These are phyloP conservation scores for Acanthochromis polyacanthus DNA, from an alignment of 2,113 vertebrate genomes.

Conservation along the genomic window DNA sequence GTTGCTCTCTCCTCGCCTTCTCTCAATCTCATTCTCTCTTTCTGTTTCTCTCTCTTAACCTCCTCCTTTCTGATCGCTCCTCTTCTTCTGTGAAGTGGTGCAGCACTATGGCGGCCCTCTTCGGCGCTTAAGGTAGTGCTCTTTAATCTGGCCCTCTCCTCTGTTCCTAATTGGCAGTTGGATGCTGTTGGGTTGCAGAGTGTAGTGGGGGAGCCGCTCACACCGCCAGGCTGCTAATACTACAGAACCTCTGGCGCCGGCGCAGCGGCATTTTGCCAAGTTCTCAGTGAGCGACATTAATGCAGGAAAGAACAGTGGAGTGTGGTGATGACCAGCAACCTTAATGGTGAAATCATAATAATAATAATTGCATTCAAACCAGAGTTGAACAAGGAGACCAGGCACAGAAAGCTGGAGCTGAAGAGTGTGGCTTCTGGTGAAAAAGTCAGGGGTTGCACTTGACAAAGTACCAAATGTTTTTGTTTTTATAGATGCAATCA, in stretches of 20 bases:
- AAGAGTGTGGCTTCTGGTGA: neutral
- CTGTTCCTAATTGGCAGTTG: conserved; percentile 73
- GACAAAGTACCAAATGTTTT: neutral
- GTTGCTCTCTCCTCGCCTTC: conserved; percentile 56
- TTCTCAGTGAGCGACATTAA: conserved; percentile 31
- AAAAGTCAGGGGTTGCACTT: neutral
- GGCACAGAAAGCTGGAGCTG: conserved; percentile 1
- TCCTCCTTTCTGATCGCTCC: conserved; percentile 58
- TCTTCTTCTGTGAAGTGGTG: conserved; percentile 68
- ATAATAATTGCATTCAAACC: conserved; percentile 17
- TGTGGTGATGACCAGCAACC: conserved; percentile 28
- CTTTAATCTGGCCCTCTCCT: conserved; percentile 70
- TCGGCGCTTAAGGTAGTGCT: conserved; percentile 64
- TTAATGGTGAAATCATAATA: conserved; percentile 28
- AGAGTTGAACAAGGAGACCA: conserved; percentile 7
- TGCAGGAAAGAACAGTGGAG: neutral
- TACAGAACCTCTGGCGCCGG: conserved; percentile 56
- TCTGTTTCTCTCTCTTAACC: conserved; percentile 48
- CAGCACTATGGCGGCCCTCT: conserved; percentile 60
- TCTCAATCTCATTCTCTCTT: conserved; percentile 56
- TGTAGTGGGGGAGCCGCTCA: conserved; percentile 37
- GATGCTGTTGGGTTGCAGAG: conserved; percentile 56
- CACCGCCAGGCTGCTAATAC: conserved; percentile 36
- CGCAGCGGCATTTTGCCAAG: conserved; percentile 40
- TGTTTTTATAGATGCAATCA: neutral